Percentiles rank a stretch among this genome's conserved stretches.
phyloP scores from a whole-genome alignment of 1,140 invertebrate species.

The Atta cephalotes region DNA sequence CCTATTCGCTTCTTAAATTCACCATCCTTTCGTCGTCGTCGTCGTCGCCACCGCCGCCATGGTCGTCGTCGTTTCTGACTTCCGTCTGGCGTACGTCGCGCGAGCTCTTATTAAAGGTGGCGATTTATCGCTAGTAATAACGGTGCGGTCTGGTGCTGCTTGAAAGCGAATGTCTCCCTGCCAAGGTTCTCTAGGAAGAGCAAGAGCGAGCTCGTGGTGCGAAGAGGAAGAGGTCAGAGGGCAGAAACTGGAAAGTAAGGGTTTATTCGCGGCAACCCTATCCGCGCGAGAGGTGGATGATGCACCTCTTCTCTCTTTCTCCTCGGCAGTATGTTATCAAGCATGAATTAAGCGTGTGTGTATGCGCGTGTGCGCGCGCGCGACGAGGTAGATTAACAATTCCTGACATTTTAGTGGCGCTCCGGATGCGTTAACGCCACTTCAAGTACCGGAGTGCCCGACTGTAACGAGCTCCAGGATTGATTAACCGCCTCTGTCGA shows the following conservation, averaged over 20 bases:
- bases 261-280: conserved; percentile 56
- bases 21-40: conserved; percentile 26
- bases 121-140: conserved; percentile 86
- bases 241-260: conserved; percentile 62
- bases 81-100: conserved; percentile 76
- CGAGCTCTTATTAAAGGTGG: conserved; percentile 85
- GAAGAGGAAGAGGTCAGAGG: conserved; percentile 45
- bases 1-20: conserved; percentile 44
- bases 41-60: conserved; percentile 12
- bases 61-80: conserved; percentile 60
- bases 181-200: conserved; percentile 62
- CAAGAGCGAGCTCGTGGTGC: conserved; percentile 28
- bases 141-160: conserved; percentile 82
- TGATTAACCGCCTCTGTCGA: conserved; percentile 79
- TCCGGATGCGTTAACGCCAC: conserved; percentile 70
- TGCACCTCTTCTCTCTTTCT: background rate
- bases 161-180: conserved; percentile 76
- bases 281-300: background rate
- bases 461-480: conserved; percentile 79
- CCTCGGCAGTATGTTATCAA: conserved; percentile 35
- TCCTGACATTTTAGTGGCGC: conserved; percentile 76
- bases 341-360: conserved; percentile 28
- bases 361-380: background rate
- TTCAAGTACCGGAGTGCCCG: conserved; percentile 61
- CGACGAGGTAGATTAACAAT: conserved; percentile 76